A percentile compares a stretch with the other conserved stretches of the same genome.
Evolutionary conservation across 92 coral and sea anemone genomes (phyloP).

Genomic region (Scolanthus callimorphus): DNA sequence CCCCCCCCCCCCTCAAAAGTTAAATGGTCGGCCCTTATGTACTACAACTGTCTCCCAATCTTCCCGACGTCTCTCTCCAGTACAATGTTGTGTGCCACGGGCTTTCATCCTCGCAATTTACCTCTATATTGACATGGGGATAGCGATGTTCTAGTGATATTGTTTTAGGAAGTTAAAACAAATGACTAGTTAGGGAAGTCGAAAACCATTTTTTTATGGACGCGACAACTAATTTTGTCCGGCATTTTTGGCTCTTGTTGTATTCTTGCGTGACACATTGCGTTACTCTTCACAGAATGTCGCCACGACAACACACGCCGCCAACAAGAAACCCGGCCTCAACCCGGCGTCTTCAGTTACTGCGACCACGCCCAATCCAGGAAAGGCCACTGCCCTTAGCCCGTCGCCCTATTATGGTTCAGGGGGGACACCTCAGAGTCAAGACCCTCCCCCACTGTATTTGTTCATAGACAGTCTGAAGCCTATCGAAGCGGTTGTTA

Average conservation of each 20-base stretch:
- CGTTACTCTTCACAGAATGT: slow-evolving; percentile 59
- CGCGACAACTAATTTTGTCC: too few species aligned
- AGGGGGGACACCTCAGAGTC: slow-evolving; percentile 42
- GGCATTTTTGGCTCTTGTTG: background rate
- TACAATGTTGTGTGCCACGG: too few species aligned
- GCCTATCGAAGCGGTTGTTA: slow-evolving; percentile 81
- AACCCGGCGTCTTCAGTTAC: slow-evolving; percentile 79
- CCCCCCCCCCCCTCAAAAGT: too few species aligned
- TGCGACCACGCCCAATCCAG: slow-evolving; percentile 80
- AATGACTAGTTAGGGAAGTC: too few species aligned
- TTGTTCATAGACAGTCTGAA: slow-evolving; percentile 91
- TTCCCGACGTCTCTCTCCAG: too few species aligned
- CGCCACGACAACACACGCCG: slow-evolving; percentile 61
- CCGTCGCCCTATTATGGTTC: slow-evolving; percentile 84
- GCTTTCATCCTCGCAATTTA: too few species aligned
- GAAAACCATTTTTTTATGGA: too few species aligned
- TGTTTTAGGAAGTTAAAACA: too few species aligned
- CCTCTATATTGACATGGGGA: too few species aligned
- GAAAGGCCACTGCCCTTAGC: slow-evolving; percentile 70
- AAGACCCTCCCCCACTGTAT: slow-evolving; percentile 94
- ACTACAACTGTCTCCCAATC: too few species aligned
- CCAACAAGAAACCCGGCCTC: slow-evolving; percentile 88
- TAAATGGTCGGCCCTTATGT: too few species aligned
- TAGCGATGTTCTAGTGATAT: too few species aligned
- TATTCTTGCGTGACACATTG: background rate